Conservation (phyloP, 2,888 invertebrate species). For the Calliscelio sp. region DNA sequence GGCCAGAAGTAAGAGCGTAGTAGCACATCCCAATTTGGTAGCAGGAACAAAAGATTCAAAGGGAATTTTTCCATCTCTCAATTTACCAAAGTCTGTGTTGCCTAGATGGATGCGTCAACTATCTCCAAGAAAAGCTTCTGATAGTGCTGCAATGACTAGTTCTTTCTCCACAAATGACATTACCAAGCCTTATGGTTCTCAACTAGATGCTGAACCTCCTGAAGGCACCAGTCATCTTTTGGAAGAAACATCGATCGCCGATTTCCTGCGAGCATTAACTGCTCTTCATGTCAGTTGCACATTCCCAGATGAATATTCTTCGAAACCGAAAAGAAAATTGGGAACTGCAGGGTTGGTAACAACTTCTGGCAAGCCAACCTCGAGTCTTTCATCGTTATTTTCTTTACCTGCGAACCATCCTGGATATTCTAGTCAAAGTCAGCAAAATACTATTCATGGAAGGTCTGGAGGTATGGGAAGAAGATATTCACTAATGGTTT, state of each 20-base stretch:
- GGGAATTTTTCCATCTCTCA: constrained; percentile 80
- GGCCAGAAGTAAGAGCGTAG: constrained; percentile 75
- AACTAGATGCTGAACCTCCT: constrained; percentile 76
- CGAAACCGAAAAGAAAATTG: constrained; percentile 85
- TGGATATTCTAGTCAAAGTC: constrained; percentile 68
- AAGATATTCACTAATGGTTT: constrained; percentile 80
- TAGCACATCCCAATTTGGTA: constrained; percentile 50
- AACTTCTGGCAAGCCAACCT: constrained; percentile 82
- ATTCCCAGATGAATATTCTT: constrained; percentile 80
- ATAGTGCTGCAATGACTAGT: constrained; percentile 46
- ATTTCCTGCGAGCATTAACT: constrained; percentile 92
- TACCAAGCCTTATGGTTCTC: constrained; percentile 82
- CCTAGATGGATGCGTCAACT: constrained; percentile 81
- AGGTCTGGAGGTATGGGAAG: constrained; percentile 66
- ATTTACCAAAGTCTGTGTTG: constrained; percentile 80
- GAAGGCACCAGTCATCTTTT: constrained; percentile 88
- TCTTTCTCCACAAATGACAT: constrained; percentile 78
- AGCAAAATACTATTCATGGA: constrained; percentile 80
- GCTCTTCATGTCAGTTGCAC: constrained; percentile 87
- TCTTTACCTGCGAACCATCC: constrained; percentile 80
- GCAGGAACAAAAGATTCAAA: constrained; percentile 76
- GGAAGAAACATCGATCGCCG: constrained; percentile 94
- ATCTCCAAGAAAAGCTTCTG: constrained; percentile 74
- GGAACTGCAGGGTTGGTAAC: constrained; percentile 86
- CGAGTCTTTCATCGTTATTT: constrained; percentile 86